Evolutionary conservation across 2,113 vertebrate species (phyloP), one percentile per base, ranked within the genome.

Genomic region (Tiliqua scincoides): DNA sequence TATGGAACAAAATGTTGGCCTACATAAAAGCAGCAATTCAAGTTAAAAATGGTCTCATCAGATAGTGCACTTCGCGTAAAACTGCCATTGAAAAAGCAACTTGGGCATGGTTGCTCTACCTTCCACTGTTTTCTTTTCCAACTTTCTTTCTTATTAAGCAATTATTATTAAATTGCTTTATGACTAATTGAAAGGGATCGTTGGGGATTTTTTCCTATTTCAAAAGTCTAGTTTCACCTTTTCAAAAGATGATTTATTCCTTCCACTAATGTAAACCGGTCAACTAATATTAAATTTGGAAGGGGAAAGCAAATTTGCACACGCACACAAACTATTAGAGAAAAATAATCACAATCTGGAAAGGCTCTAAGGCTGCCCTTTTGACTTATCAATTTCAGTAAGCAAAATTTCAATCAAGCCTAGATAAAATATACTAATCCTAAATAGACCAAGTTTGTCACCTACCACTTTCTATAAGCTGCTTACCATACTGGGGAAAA

Each of bases 401-500:
- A 96, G 94, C 82, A 95, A 96, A 95, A 97, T 95, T 96, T 96
- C 94, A 97, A 95, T 96, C 95, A 96, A 96, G 93, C 88, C 94
- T 91, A 95, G 94, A 96, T 96, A 97, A 96, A 97, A 95, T 95
- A 96, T 87, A 95, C 91, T 97, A 97, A 97, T 96, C 96, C 95
- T 93, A 93, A 94, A 95, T 79, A 95, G 93, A 95, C 93, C 94
- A 97, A 95, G 95, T 97, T 97, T 96, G 96, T 97, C 96, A 97
- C 97, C 96, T 97, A 96, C 95, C 91, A 96, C 90, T 96, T 96
- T 88, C 93, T 92, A 92, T 97, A 97, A 97, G 96, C 97, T 95
- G 96, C 96, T 97, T 97, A 97, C 93, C 93, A 95, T 75, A 91
- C 94, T 90, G 54, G 81, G 88, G 90, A 84, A 94, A 92, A 89